Percentiles rank a stretch among this genome's conserved stretches.
Evolutionary conservation across 2,113 vertebrate species (phyloP).

Genomic region (Istiophorus platypterus): DNA sequence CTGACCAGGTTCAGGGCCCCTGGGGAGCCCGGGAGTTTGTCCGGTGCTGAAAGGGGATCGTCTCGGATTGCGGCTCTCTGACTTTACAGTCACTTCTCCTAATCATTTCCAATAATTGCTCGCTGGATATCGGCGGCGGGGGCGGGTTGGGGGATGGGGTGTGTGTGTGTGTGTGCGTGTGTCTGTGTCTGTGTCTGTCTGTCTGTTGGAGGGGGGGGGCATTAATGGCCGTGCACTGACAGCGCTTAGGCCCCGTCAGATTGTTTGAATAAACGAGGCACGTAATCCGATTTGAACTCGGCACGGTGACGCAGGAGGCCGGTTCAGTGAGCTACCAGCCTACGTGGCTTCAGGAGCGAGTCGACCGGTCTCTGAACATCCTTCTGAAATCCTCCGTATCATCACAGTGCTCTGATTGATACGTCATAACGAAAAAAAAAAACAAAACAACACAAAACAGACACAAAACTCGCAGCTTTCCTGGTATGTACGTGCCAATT

Average conservation of each 20-base stretch:
- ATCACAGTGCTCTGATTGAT: slow-evolving; percentile 4
- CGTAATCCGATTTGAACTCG: slow-evolving; percentile 61
- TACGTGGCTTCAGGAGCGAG: slow-evolving; percentile 27
- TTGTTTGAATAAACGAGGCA: slow-evolving; percentile 46
- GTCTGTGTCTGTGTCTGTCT: too few species aligned
- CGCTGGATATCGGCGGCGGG: slow-evolving; percentile 16
- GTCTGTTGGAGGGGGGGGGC: too few species aligned
- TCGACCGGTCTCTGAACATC: slow-evolving; percentile 12
- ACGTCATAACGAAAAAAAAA: slow-evolving; percentile 15
- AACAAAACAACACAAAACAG: background rate
- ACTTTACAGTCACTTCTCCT: slow-evolving; percentile 49
- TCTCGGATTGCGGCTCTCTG: slow-evolving; percentile 50
- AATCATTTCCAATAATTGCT: slow-evolving; percentile 59
- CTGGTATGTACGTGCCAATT: background rate
- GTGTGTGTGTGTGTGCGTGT: too few species aligned
- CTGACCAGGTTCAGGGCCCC: slow-evolving; percentile 52
- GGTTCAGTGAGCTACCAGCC: slow-evolving; percentile 13
- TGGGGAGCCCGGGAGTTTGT: slow-evolving; percentile 68
- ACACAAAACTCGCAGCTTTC: background rate
- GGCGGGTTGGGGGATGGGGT: too few species aligned
- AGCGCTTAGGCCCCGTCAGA: slow-evolving; percentile 36
- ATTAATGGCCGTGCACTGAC: slow-evolving; percentile 42
- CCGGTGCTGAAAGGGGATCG: slow-evolving; percentile 67
- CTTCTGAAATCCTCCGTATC: background rate
- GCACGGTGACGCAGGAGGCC: slow-evolving; percentile 64